phyloP scores from a whole-genome alignment of 2,797 vertebrate species.

The Octomys mimax region DNA sequence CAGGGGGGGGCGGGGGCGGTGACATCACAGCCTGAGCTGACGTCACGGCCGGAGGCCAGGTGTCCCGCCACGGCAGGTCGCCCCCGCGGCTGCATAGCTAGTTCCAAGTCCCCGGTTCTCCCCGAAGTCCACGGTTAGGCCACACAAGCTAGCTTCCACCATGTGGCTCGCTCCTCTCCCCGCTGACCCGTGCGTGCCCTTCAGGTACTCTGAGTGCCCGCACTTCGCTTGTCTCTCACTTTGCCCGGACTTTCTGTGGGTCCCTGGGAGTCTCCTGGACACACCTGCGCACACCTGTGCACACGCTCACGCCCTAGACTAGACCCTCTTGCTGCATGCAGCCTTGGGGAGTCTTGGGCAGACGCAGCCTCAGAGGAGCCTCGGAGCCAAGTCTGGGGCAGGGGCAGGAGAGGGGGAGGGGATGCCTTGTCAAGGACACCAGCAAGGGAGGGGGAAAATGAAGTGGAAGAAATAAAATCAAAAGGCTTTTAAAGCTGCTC shows the following conservation, averaged over 20 bases:
- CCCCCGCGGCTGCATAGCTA: neutral
- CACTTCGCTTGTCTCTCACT: neutral
- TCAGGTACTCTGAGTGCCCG: neutral
- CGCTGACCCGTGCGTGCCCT: neutral
- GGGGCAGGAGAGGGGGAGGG: slow-evolving; percentile 73
- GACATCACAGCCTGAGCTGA: slow-evolving; percentile 59
- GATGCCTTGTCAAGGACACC: slow-evolving; percentile 80
- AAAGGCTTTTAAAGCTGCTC: slow-evolving; percentile 87
- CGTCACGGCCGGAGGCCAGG: neutral
- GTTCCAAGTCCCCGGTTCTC: neutral
- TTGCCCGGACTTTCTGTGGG: neutral
- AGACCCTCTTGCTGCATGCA: neutral
- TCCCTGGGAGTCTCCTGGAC: neutral
- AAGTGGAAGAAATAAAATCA: slow-evolving; percentile 84
- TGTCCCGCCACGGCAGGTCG: neutral
- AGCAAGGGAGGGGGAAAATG: slow-evolving; percentile 66
- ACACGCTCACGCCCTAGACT: neutral
- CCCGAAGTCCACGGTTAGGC: neutral
- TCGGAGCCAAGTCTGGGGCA: slow-evolving; percentile 25
- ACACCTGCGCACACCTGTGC: neutral
- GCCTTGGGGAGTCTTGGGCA: neutral
- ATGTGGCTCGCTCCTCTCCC: neutral
- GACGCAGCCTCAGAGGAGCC: neutral
- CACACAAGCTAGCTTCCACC: neutral
- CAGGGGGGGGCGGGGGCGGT: neutral